Percentiles rank a stretch among this genome's conserved stretches.
Conservation (phyloP, 2,113 vertebrate species). For the Campylorhamphus procurvoides region DNA sequence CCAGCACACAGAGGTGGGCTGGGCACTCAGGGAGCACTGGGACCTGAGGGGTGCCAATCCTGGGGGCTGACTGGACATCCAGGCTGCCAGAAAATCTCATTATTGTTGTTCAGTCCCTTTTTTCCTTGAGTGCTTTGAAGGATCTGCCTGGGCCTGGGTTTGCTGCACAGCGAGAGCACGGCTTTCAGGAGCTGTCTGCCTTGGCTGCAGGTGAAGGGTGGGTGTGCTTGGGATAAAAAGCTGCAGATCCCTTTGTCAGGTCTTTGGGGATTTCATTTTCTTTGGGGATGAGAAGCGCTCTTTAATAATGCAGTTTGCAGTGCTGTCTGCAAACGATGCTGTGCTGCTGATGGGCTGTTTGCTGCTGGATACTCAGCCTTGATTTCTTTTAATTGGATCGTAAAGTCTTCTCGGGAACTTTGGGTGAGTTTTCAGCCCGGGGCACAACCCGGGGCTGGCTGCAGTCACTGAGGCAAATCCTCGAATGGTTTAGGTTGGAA, state of each 20-base stretch:
- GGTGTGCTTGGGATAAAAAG: not conserved
- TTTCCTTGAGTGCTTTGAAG: not conserved
- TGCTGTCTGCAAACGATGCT: not conserved
- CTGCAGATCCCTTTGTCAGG: not conserved
- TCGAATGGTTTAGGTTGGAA: not conserved
- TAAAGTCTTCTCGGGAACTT: not conserved
- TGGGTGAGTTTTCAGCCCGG: not conserved
- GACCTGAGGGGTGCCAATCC: not conserved
- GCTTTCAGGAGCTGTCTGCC: not conserved
- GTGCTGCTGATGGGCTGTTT: not conserved
- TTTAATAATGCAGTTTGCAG: constrained; percentile 9
- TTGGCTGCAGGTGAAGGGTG: not conserved
- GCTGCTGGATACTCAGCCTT: not conserved
- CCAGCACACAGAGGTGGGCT: not conserved
- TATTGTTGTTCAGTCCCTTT: not conserved
- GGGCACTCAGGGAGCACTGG: not conserved
- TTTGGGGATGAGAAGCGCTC: not conserved
- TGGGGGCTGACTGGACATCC: not conserved
- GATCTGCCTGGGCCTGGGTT: not conserved
- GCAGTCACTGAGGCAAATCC: not conserved
- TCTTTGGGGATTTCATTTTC: not conserved
- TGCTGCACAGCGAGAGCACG: not conserved
- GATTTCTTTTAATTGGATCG: not conserved
- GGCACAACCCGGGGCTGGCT: not conserved
- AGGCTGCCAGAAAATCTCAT: not conserved